phyloP scores from a whole-genome alignment of 2,797 vertebrate genomes.

The Hypotaenidia philippensis region DNA sequence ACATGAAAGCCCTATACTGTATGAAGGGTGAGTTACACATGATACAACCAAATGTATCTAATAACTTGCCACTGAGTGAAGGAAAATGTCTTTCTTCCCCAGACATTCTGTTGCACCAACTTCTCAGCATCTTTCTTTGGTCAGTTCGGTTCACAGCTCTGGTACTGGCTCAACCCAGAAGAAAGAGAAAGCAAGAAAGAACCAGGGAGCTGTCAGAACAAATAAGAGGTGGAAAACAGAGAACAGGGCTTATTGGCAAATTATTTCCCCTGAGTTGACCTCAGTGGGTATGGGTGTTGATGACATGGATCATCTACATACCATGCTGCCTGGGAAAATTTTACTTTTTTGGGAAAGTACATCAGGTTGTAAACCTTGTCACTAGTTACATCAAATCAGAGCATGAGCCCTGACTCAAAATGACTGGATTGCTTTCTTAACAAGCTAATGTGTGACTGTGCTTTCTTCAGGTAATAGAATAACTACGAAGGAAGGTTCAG shows the following conservation, averaged over 20 bases:
- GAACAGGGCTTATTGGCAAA: fast-evolving
- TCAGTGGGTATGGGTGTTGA: background rate
- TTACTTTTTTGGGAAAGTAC: background rate
- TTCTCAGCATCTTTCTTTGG: background rate
- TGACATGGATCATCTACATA: background rate
- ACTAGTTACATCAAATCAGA: background rate
- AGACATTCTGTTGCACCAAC: background rate
- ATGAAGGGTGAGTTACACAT: fast-evolving
- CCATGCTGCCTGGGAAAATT: background rate
- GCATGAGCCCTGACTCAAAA: background rate
- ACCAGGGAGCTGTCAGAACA: background rate
- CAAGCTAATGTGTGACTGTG: background rate
- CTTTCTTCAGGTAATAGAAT: background rate
- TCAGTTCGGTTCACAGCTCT: background rate
- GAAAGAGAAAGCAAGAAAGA: background rate
- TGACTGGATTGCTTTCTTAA: background rate
- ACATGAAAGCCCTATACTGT: fast-evolving
- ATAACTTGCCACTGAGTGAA: fast-evolving
- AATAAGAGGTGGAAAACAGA: background rate
- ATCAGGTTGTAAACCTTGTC: background rate
- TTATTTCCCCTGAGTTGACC: background rate
- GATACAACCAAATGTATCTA: fast-evolving
- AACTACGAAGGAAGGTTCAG: background rate
- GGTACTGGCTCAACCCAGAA: fast-evolving
- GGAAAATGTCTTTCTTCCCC: background rate